Evolutionary conservation across 2,113 vertebrate species (phyloP).

Genomic region (Cyanoramphus novaezelandiae): DNA sequence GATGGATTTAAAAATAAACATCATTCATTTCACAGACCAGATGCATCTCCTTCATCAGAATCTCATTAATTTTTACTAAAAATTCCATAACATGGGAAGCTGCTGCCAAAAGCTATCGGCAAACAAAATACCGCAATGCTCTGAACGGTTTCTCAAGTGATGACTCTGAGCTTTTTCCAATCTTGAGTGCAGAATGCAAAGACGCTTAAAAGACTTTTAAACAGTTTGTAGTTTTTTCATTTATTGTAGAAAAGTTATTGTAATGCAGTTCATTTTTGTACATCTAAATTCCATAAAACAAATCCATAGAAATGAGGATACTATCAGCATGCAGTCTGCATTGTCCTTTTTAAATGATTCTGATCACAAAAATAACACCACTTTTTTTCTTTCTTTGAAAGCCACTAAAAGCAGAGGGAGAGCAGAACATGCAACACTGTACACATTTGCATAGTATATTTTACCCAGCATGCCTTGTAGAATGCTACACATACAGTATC

Average conservation of each 20-base stretch:
- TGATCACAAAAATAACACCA: conserved; percentile 85
- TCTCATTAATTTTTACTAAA: not conserved
- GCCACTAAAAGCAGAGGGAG: conserved; percentile 84
- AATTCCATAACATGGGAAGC: not conserved
- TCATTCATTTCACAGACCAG: not conserved
- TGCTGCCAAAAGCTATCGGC: not conserved
- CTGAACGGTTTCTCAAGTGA: not conserved
- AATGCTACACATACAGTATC: conserved; percentile 78
- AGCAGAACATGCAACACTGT: conserved; percentile 88
- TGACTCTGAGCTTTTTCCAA: not conserved
- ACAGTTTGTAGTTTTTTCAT: conserved; percentile 61
- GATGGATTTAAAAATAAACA: not conserved
- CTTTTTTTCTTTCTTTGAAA: conserved; percentile 73
- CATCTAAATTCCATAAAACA: conserved; percentile 85
- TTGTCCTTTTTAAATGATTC: conserved; percentile 77
- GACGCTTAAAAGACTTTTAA: not conserved
- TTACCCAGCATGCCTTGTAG: conserved; percentile 85
- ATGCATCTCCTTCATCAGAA: not conserved
- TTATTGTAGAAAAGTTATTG: conserved; percentile 85
- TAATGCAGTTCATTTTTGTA: conserved; percentile 82
- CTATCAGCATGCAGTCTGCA: conserved; percentile 83
- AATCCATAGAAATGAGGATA: conserved; percentile 82
- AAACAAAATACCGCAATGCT: not conserved
- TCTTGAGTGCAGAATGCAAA: not conserved
- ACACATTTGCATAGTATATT: conserved; percentile 91